Base-by-base conservation (phyloP, 2,113 vertebrate genomes). In the Butorides virescens region DNA sequence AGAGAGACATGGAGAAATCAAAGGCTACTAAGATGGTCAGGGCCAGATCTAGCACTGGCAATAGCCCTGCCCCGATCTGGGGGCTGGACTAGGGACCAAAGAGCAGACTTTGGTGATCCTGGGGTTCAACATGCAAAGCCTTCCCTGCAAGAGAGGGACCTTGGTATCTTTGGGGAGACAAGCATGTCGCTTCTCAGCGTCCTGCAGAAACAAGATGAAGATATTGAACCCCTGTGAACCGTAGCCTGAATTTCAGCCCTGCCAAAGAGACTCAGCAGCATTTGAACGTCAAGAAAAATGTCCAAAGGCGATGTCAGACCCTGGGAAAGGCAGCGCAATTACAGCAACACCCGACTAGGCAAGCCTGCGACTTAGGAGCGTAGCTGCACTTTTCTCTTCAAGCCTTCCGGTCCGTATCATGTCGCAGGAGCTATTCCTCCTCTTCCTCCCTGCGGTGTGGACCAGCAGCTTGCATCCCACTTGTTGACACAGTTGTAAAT, bases 401-500 rank as follows among this genome's bases (percentile, higher is more conserved):
- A 82, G 56, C 23, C 37, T 85, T 52, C 23, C 39, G 23, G 39
- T 34, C 36, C 0, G 0, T 26, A 8, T 7, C 0, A 0, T 1
- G 0, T 49, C 59, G 67, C 19, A 20, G 58, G 82, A 82, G 6
- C 16, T n/a, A 11, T 49, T 94, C 74, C 58, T 32, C 11, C 20
- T 63, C 59, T 50, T 63, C 78, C 53, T 93, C 59, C 72, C 49
- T 0, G 2, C 1, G 0, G 49, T 16, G 30, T 18, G 34, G 34
- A 42, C 42, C 7, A 10, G 93, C 61, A 88, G 63, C 34, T 68
- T 37, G 78, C 49, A 55, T 56, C 86, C 58, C 75, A 73, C 88
- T 88, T 82, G 71, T 72, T 95, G 91, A 65, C 75, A 76, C 10
- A 21, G 74, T 56, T 85, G 62, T 92, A 90, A 95, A 96, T 94